A percentile compares a stretch with the other conserved stretches of the same genome.
These are phyloP conservation scores for Philotrypesis tridentata DNA, from an alignment of 1,140 invertebrate species.

Conservation along the genomic window DNA sequence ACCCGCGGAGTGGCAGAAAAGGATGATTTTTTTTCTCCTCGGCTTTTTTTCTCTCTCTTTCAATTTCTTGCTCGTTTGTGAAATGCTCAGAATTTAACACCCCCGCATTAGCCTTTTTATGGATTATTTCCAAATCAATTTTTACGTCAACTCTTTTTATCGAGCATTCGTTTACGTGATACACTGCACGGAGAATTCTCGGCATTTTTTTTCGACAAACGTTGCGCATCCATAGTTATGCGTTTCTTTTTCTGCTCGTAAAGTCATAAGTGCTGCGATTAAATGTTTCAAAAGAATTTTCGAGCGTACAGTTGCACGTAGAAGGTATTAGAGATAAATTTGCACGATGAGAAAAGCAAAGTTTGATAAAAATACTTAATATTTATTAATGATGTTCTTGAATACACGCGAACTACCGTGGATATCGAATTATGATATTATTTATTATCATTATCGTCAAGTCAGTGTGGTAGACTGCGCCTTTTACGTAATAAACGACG, in stretches of 20 bases:
- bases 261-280: too few relatives aligned
- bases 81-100: conserved; percentile 10
- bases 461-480: not conserved
- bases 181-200: not conserved
- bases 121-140: conserved; percentile 2
- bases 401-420: not conserved
- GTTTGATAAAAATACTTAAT: too few relatives aligned
- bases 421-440: not conserved
- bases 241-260: too few relatives aligned
- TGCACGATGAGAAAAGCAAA: too few relatives aligned
- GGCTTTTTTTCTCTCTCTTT: not conserved
- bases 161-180: not conserved
- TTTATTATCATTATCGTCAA: not conserved
- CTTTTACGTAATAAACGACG: conserved; percentile 20
- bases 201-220: not conserved
- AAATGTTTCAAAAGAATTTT: too few relatives aligned
- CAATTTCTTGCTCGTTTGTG: conserved; percentile 19
- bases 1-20: not conserved
- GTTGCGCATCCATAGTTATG: too few relatives aligned
- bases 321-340: too few relatives aligned
- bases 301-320: too few relatives aligned
- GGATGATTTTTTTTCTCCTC: not conserved
- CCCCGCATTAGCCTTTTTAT: not conserved
- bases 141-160: not conserved
- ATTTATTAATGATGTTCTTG: too few relatives aligned